Conservation (phyloP, 1,140 invertebrate species). For the Aphelinus certus region DNA sequence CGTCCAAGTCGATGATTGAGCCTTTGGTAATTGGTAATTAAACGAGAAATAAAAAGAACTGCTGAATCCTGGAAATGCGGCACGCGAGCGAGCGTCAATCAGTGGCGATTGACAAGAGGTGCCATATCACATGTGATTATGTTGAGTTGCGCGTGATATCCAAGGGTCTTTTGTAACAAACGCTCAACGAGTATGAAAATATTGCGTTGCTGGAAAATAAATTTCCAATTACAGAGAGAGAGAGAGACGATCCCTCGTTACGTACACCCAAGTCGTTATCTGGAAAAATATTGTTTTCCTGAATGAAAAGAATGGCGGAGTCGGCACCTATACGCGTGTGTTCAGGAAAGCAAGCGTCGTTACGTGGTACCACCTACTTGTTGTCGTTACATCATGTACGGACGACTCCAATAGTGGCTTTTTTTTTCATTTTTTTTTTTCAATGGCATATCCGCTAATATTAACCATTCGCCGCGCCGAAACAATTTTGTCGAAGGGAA, state of each 20-base stretch:
- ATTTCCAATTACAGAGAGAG: conserved; percentile 18
- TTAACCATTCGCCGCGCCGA: background rate
- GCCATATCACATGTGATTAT: too few species aligned
- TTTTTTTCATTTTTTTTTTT: conserved; percentile 11
- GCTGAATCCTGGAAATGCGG: too few species aligned
- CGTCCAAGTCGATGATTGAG: too few species aligned
- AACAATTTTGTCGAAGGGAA: too few species aligned
- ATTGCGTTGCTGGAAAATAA: conserved; percentile 7
- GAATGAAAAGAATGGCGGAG: background rate
- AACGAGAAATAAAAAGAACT: too few species aligned
- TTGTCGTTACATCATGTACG: conserved; percentile 21
- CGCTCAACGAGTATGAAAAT: too few species aligned
- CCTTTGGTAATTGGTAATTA: too few species aligned
- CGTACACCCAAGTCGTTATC: conserved; percentile 28
- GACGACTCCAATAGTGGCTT: conserved; percentile 30
- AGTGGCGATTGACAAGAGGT: too few species aligned
- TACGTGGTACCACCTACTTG: conserved; percentile 21
- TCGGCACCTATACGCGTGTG: conserved; percentile 4
- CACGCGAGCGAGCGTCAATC: too few species aligned
- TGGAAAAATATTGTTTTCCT: conserved; percentile 38
- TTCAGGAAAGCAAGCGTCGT: background rate
- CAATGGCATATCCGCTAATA: conserved; percentile 24
- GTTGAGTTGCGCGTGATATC: too few species aligned
- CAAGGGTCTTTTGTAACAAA: too few species aligned
- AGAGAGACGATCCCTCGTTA: conserved; percentile 18